Evolutionary conservation across 2,888 invertebrate species (phyloP), one percentile per base, ranked within the genome.

Genomic region (Temnothorax ravouxi): DNA sequence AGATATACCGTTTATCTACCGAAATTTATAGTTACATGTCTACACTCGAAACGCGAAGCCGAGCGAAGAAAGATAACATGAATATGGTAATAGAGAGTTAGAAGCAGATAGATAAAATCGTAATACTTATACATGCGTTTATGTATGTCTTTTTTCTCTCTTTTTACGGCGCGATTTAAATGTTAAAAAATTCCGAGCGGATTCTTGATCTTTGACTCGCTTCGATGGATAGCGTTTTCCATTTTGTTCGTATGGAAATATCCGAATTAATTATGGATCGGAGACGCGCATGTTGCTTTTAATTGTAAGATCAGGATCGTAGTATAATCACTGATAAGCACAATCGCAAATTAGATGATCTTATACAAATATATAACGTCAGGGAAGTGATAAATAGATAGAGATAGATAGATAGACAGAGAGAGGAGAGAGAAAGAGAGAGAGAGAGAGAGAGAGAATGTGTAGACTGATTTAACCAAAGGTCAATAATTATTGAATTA

Each of bases 161-260:
- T 50, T 13, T 67, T 67, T 18, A 29, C 34, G 56, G 15, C 52
- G 44, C 81, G 61, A 77, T 82, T 87, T 71, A 81, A 79, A 87
- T 82, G 77, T 81, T 81, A 81, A 84, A 85, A 71, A 85, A 76
- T 85, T 83, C 81, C 56, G 44, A 29, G 13, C 52, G 50, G 52
- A 54, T 54, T 54, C 84, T 87, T 85, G 87, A 87, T 67, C 85
- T 83, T 67, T 76, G 47, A 72, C 72, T 81, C 64, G 76, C 41
- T 75, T 76, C 54, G 34, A 59, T 59, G 34, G 59, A 59, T 18
- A 29, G 38, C 50, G 44, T 87, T 81, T 76, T 76, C 59, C 15
- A 25, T 50, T 74, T 50, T 83, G 75, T 75, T 76, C 56, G 38
- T 76, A 56, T 66, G 29, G 38, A 71, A 59, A 71, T 61, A 59